Base-by-base conservation (phyloP, 1,140 invertebrate genomes). In the Ceratina japonica region DNA sequence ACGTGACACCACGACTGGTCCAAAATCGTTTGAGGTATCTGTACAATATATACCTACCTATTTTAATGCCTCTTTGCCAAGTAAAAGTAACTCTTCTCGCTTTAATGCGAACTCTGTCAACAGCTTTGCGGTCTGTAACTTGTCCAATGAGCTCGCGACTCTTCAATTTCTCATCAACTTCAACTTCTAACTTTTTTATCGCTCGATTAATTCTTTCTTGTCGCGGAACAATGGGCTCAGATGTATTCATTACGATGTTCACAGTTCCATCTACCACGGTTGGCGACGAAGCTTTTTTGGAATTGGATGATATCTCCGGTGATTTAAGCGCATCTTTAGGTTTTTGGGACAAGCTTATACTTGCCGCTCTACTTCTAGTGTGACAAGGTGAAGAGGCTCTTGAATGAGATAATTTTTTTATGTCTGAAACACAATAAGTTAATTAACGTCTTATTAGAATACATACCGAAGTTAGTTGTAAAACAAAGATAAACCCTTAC, bases 51-150 rank as follows among this genome's bases (percentile, higher is more conserved):
- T 31, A 4, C 27, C 27, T 31, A 93, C 96, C 96, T 76, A 98
- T 97, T 93, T 98, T 98, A 58, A 97, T 96, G 15, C 97, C 97
- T 61, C 97, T 94, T 92, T 98, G 97, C 97, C 97, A 98, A 59
- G 96, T 95, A 90, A 98, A 98, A 75, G 95, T 97, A 8, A 98
- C 96, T 79, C 94, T 93, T 10, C 94, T 91, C 4, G 95, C 93
- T 82, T 93, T 93, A 44, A 97, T 94, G 54, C 94, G 94, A 54
- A 95, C 88, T 91, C 93, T 94, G 86, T 95, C 94, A 58, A 91
- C 90, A 18, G 90, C 89, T 73, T 92, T 93, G 5, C 91, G 91
- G 20, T 93, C 91, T 65, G 92, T 92, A 75, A 97, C 94, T 56
- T 93, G 94, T 0, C 97, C 97, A 77, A 98, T 97, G 3, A 96